Percentiles rank a stretch among this genome's conserved stretches.
Evolutionary conservation across 2,888 invertebrate species (phyloP).

Genomic region (Endomychus coccineus): DNA sequence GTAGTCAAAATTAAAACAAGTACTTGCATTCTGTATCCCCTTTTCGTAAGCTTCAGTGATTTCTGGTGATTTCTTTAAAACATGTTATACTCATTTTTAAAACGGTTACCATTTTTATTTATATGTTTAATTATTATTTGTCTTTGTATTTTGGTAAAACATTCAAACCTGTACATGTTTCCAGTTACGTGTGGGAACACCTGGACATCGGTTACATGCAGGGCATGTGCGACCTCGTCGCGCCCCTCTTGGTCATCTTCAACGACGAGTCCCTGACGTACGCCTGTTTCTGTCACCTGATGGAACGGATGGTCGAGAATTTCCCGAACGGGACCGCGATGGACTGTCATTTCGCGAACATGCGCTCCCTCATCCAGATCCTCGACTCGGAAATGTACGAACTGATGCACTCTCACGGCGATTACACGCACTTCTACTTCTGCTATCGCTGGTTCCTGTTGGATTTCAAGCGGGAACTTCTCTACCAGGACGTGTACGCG

Average conservation of each 20-base stretch:
- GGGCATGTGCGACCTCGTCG: slow-evolving; percentile 95
- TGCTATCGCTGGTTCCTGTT: slow-evolving; percentile 96
- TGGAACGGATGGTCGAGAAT: slow-evolving; percentile 85
- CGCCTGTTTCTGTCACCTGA: slow-evolving; percentile 84
- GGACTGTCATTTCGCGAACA: slow-evolving; percentile 94
- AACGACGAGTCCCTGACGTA: slow-evolving; percentile 88
- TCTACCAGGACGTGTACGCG: slow-evolving; percentile 88
- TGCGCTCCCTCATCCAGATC: slow-evolving; percentile 84
- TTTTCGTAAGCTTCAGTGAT: no score
- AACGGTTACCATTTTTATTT: slow-evolving; percentile 6
- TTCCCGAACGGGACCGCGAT: slow-evolving; percentile 90
- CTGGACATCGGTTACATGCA: slow-evolving; percentile 93
- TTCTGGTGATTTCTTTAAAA: no score
- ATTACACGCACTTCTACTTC: slow-evolving; percentile 96
- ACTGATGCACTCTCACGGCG: slow-evolving; percentile 89
- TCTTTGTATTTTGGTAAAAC: no score
- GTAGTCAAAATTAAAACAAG: no score
- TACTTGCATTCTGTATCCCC: no score
- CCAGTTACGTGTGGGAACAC: slow-evolving; percentile 93
- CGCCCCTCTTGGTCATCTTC: slow-evolving; percentile 85
- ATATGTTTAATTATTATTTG: slow-evolving; percentile 12
- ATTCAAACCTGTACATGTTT: no score
- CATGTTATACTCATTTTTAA: slow-evolving; percentile 1
- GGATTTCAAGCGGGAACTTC: slow-evolving; percentile 89
- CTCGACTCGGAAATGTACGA: slow-evolving; percentile 90